Base-by-base conservation (phyloP, 2,113 vertebrate genomes). In the Mobula hypostoma region DNA sequence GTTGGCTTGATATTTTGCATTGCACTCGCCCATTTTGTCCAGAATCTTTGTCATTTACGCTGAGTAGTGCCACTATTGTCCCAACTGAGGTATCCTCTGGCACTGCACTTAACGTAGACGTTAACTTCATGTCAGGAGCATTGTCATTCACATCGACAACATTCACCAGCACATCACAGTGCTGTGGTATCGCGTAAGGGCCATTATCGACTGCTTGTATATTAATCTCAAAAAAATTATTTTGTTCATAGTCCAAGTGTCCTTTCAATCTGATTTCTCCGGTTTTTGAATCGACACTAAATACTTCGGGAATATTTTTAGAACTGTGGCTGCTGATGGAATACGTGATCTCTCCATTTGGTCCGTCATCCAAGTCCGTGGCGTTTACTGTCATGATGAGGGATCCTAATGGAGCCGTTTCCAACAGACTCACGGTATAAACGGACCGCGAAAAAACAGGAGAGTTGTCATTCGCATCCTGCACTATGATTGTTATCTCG, bases 61-160 rank as follows among this genome's bases (percentile, higher is more conserved):
- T 96, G 91, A 96, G 95, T 32, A 96, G 94, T 72, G 95, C 96
- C 63, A 96, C 94, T 19, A 95, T 95, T 1, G 96, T 96, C 2
- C 95, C 96, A 0, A 85, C 32, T 32, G 94, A 85, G 0, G 94
- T 70, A 85, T 96, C 95, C 90, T 96, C 96, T 9, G 95, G 94
- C 7, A 96, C 82, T 0, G 91, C 36, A 32, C 90, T 97, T 9
- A 40, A 96, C 94, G 97, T 94, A 0, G 96, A 97, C 11, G 97
- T 97, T 12, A 97, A 94, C 0, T 95, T 96, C 9, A 97, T 94
- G 94, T 97, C 95, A 0, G 97, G 96, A 14, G 95, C 91, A 3
- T 97, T 97, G 61, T 98, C 97, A 0, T 97, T 98, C 94, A 96
- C 94, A 24, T 98, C 97, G 0, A 95, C 63, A 2, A 97, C 96